Conservation (phyloP, 1,140 invertebrate genomes). For the Drosophila guanche region DNA sequence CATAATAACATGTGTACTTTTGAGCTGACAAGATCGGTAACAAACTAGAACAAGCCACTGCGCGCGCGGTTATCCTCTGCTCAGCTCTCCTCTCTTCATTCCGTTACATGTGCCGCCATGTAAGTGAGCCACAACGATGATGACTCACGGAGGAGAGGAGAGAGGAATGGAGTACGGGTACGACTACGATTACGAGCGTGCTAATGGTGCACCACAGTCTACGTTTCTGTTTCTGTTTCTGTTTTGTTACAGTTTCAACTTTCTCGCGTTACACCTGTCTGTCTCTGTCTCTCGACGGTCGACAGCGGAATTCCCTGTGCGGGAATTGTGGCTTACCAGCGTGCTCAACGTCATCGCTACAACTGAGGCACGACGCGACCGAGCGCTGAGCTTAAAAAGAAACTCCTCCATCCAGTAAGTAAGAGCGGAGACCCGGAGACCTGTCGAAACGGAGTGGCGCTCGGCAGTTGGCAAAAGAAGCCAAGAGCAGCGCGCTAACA, state of each 20-base stretch:
- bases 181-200: too few species aligned
- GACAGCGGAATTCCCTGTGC: background rate
- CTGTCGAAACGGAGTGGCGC: too few species aligned
- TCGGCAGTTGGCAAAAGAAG: background rate
- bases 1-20: constrained; percentile 5
- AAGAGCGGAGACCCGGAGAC: constrained; percentile 6
- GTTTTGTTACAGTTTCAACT: constrained; percentile 44
- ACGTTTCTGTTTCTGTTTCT: background rate
- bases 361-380: constrained; percentile 23
- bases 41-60: constrained; percentile 22
- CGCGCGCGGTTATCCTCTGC: background rate
- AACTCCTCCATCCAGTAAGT: constrained; percentile 14
- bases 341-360: constrained; percentile 33
- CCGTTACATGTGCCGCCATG: constrained; percentile 4
- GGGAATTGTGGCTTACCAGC: constrained; percentile 29
- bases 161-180: too few species aligned
- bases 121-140: constrained; percentile 17
- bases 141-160: constrained; percentile 23
- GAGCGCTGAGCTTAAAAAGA: constrained; percentile 17
- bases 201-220: constrained; percentile 3
- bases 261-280: constrained; percentile 42
- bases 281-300: background rate
- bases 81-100: too few species aligned
- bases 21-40: constrained; percentile 8
- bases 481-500: constrained; percentile 16